phyloP scores from a whole-genome alignment of 2,888 invertebrate genomes.

The Colletes collaris region DNA sequence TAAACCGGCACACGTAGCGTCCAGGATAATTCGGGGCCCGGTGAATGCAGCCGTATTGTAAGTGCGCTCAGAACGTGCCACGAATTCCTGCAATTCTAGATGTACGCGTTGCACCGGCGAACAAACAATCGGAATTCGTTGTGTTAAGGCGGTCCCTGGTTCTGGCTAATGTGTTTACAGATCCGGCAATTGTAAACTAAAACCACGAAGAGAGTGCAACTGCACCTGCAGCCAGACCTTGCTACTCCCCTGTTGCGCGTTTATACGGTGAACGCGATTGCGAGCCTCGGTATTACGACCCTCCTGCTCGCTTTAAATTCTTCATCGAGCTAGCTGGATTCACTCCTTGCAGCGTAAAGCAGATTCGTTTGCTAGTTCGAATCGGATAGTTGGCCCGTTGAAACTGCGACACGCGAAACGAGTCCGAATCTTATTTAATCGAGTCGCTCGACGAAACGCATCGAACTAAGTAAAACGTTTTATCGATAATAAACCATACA shows the following conservation, averaged over 20 bases:
- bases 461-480: too few relatives aligned
- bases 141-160: slow-evolving; percentile 45
- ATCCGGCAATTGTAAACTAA: slow-evolving; percentile 61
- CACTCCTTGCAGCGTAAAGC: background rate
- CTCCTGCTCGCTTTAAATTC: slow-evolving; percentile 20
- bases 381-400: too few relatives aligned
- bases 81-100: slow-evolving; percentile 12
- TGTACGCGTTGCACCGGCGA: slow-evolving; percentile 21
- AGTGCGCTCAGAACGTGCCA: slow-evolving; percentile 25
- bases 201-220: slow-evolving; percentile 47
- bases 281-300: background rate
- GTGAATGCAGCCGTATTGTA: background rate
- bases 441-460: too few relatives aligned
- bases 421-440: too few relatives aligned
- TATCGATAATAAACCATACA: too few relatives aligned
- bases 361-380: too few relatives aligned
- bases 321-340: slow-evolving; percentile 39
- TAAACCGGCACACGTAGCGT: slow-evolving; percentile 1
- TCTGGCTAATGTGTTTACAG: slow-evolving; percentile 65
- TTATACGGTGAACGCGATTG: background rate
- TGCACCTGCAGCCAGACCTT: background rate
- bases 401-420: too few relatives aligned
- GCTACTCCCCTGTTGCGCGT: slow-evolving; percentile 40
- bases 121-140: slow-evolving; percentile 50
- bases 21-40: slow-evolving; percentile 14